Evolutionary conservation across 2,797 vertebrate species (phyloP).

Genomic region (Pteropus rufus): DNA sequence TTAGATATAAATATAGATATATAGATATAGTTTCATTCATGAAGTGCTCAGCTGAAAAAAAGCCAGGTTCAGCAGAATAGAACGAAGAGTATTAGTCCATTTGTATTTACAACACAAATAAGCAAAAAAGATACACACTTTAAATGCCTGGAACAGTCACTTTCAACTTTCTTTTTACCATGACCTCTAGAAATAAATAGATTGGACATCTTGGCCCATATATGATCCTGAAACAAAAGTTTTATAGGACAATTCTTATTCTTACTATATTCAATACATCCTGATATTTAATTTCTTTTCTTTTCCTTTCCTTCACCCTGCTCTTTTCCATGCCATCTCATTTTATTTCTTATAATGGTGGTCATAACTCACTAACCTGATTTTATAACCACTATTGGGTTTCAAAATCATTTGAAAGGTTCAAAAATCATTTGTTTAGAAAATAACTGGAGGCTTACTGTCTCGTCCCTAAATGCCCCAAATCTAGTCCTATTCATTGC

Average conservation of each 20-base stretch:
- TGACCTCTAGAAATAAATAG: background rate
- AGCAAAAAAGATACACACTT: background rate
- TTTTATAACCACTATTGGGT: background rate
- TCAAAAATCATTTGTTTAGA: background rate
- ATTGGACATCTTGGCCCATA: background rate
- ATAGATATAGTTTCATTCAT: background rate
- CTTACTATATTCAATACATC: background rate
- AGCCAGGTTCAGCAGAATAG: background rate
- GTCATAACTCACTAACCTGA: background rate
- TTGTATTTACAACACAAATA: conserved; percentile 18
- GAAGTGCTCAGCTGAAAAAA: background rate
- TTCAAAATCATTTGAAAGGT: background rate
- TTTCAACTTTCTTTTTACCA: background rate
- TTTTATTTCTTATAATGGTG: background rate
- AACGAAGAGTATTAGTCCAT: background rate
- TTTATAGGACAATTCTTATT: background rate
- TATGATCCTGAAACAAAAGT: background rate
- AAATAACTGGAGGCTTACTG: background rate
- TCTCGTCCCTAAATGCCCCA: background rate
- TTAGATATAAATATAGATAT: background rate
- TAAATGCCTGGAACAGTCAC: background rate
- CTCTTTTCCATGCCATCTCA: background rate
- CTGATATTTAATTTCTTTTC: background rate
- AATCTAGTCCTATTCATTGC: background rate
- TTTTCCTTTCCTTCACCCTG: background rate